phyloP scores from a whole-genome alignment of 1,140 invertebrate genomes.

The Bombus sibiricus region DNA sequence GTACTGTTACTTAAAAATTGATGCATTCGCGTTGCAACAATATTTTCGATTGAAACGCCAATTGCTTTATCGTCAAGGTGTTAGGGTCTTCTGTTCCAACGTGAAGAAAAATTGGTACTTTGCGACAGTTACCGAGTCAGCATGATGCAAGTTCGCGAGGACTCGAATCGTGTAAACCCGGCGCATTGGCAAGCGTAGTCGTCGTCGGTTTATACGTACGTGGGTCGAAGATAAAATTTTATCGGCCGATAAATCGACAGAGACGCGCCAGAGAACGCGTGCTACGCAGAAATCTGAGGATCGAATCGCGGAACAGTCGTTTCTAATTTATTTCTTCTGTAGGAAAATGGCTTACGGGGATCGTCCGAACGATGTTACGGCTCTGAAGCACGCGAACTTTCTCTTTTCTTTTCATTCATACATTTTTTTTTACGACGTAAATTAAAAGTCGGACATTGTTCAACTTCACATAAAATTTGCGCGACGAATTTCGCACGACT shows the following conservation, averaged over 20 bases:
- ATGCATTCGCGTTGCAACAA: too few relatives aligned
- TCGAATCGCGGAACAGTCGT: neutral
- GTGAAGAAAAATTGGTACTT: neutral
- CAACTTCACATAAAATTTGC: too few relatives aligned
- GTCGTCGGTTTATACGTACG: neutral
- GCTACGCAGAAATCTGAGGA: constrained; percentile 12
- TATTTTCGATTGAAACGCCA: too few relatives aligned
- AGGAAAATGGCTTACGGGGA: neutral
- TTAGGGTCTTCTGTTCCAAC: neutral
- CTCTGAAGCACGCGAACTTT: too few relatives aligned
- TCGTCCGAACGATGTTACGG: neutral
- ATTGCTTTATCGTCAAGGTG: too few relatives aligned
- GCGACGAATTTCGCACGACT: neutral
- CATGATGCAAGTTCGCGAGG: neutral
- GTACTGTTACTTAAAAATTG: too few relatives aligned
- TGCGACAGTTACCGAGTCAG: neutral
- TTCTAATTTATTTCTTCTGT: neutral
- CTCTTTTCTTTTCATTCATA: neutral
- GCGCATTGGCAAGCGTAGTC: neutral
- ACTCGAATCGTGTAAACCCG: neutral
- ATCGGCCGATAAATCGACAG: constrained; percentile 32
- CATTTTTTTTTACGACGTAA: neutral
- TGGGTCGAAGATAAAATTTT: constrained; percentile 31
- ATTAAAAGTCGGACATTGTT: too few relatives aligned
- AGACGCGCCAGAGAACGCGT: neutral